phyloP scores from a whole-genome alignment of 2,113 vertebrate genomes.

The Albula glossodonta region DNA sequence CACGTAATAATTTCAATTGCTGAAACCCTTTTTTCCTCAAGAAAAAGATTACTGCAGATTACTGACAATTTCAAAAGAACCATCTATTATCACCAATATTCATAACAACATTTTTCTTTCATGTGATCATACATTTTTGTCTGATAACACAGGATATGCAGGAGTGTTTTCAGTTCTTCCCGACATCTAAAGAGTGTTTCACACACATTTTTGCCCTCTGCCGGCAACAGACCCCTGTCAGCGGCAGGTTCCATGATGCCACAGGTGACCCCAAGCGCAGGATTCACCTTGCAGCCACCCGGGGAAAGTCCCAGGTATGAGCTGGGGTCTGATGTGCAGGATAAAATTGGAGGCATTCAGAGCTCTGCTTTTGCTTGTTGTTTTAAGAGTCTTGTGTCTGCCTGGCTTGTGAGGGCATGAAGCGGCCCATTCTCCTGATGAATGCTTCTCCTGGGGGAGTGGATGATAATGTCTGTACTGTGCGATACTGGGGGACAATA shows the following conservation, averaged over 20 bases:
- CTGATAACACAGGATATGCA: too few species aligned
- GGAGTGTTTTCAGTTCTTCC: too few species aligned
- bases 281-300: slow-evolving; percentile 66
- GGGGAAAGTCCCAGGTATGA: slow-evolving; percentile 56
- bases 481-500: not conserved
- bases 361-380: slow-evolving; percentile 63
- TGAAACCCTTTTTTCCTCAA: too few species aligned
- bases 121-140: too few species aligned
- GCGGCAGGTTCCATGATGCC: slow-evolving; percentile 50
- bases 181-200: too few species aligned
- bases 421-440: slow-evolving; percentile 37
- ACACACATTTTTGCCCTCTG: too few species aligned
- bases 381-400: slow-evolving; percentile 60
- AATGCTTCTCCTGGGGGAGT: slow-evolving; percentile 39
- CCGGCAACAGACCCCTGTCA: not conserved
- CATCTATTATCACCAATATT: too few species aligned
- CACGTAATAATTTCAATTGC: too few species aligned
- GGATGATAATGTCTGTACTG: slow-evolving; percentile 4
- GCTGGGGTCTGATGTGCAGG: slow-evolving; percentile 59
- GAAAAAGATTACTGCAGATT: too few species aligned
- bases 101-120: too few species aligned
- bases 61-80: too few species aligned
- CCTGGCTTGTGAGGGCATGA: slow-evolving; percentile 63
- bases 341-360: slow-evolving; percentile 49
- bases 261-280: slow-evolving; percentile 51